Evolutionary conservation across 2,888 invertebrate genomes (phyloP), one percentile per base, ranked within the genome.

Genomic region (Nycteola revayana): DNA sequence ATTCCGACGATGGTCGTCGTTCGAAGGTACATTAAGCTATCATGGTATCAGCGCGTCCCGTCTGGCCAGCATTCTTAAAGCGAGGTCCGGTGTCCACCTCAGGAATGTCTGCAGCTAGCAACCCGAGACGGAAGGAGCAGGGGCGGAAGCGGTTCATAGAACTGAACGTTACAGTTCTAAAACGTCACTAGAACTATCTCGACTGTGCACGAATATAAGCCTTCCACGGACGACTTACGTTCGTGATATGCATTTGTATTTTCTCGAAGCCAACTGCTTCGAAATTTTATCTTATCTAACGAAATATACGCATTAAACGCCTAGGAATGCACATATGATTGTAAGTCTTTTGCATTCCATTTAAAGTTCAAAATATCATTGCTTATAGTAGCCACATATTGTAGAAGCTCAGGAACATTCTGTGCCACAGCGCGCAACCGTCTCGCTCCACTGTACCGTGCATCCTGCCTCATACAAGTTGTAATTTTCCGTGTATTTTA

Each of bases 81-180:
- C 70, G 64, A 72, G 75, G 67, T 71, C 79, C 72, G 72, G 75
- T 77, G 75, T 74, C 76, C 75, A 75, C 73, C 76, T 68, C 61
- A 72, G 79, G 84, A 85, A 85, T 85, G 78, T 74, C 68, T 70
- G 66, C 74, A 78, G 68, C 74, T 69, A 82, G 84, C 82, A 85
- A 86, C 81, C 77, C 86, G 86, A 87, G 84, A 86, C 87, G 87
- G 87, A 87, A 87, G 83, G 76, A 83, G 79, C 72, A 61, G 63
- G 82, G 76, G 78, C 87, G 87, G 87, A 87, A 88, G 86, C 87
- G 80, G 85, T 86, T 82, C 85, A 83, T 81, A 73, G 75, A 84
- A 83, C 71, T 62, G 53, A 55, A 50, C 36, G 11, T 18, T 9
- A 21, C 10, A 29, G 32, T 42, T 47, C 49, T 32, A 54, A 52